A percentile compares a stretch with the other conserved stretches of the same genome.
Evolutionary conservation across 23 tunicate species (phyloP).

Genomic region (Ascidia mentula): DNA sequence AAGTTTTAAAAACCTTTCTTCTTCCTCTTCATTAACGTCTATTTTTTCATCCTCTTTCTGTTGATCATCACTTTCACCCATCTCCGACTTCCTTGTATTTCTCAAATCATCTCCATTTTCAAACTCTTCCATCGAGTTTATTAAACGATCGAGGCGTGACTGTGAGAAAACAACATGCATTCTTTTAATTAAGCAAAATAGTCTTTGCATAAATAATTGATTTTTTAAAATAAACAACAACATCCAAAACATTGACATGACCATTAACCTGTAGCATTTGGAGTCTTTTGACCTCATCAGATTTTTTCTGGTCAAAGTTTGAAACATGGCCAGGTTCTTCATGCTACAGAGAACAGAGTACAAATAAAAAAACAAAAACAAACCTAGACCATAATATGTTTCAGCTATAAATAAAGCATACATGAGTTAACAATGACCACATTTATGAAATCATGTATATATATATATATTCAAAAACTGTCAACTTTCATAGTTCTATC

Average conservation of each 20-base stretch:
- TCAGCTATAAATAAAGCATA: too few species aligned
- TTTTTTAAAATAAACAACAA: not conserved
- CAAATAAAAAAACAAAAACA: not conserved
- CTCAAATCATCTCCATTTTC: constrained; percentile 37
- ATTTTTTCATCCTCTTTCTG: not conserved
- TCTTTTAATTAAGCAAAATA: too few species aligned
- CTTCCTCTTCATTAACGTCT: constrained; percentile 5
- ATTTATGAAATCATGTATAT: too few species aligned
- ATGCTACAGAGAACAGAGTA: constrained; percentile 54
- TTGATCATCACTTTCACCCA: constrained; percentile 12
- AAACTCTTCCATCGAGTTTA: constrained; percentile 38
- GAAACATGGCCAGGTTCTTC: constrained; percentile 40
- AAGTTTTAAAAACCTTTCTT: not conserved
- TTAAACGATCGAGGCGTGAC: constrained; percentile 8
- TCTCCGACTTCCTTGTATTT: not conserved
- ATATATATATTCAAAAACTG: too few species aligned
- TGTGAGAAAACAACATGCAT: not conserved
- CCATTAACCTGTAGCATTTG: constrained; percentile 48
- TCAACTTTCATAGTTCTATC: too few species aligned
- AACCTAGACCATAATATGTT: too few species aligned
- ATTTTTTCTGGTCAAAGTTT: constrained; percentile 59
- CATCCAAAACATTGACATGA: too few species aligned
- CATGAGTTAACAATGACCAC: too few species aligned
- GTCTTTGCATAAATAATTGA: not conserved
- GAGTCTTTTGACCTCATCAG: constrained; percentile 66